Evolutionary conservation across 2,113 vertebrate species (phyloP), one percentile per base, ranked within the genome.

Genomic region (Vanacampus margaritifer): DNA sequence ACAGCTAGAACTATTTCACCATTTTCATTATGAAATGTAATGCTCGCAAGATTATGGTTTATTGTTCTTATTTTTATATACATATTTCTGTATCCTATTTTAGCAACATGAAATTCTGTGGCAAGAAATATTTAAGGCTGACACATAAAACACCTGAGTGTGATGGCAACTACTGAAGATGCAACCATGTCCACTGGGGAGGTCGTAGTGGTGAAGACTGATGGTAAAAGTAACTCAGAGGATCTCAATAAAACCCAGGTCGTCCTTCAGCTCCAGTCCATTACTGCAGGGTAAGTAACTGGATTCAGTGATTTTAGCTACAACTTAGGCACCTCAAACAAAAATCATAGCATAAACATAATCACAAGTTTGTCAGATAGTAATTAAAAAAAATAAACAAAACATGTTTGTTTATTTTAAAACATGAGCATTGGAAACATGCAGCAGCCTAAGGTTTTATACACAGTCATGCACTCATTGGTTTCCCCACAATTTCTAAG

Each of bases 211-310:
- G 91, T 98, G 79, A 95, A 96, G 86, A 85, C 89, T 6, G 91
- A 93, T 0, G 90, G 90, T 7, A 94, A 94, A 73, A 93, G 90
- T 14, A 93, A 93, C 74, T 88, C 87, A 2, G 90, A 93, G 50
- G 94, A 97, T 87, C 92, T 93, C 32, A 94, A 89, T 69, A 98
- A 97, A 87, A 95, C 95, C 50, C 96, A 98, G 87, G 95, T 99
- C 81, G 97, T 98, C 71, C 74, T 98, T 24, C 96, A 98, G 87
- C 93, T 98, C 56, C 96, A 98, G 77, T 94, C 95, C 0, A 93
- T 98, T 79, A 88, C 92, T 37, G 85, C 94, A 69, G 94, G 94
- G 96, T 98, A 91, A 89, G 45, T 43, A 7, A n/a, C 3, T 7
- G 17, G 17, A n/a, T 11, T 24, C 19, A 13, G 17, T 13, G 23